These are phyloP conservation scores for Eulemur albifrons DNA, from an alignment of 2,797 vertebrate genomes.

Conservation along the genomic window DNA sequence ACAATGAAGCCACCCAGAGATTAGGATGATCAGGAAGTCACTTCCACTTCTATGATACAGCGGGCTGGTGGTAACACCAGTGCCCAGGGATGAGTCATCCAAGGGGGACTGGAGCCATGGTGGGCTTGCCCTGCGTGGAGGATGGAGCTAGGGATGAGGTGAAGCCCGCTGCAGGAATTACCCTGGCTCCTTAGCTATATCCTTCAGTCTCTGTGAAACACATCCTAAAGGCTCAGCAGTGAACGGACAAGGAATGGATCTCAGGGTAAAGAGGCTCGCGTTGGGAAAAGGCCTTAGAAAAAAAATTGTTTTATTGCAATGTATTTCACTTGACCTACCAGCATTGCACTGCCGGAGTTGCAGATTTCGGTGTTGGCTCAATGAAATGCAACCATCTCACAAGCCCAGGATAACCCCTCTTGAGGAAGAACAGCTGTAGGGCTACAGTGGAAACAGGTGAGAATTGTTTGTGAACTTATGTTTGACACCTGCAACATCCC, in stretches of 20 bases:
- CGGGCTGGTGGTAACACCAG: not conserved
- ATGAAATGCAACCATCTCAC: not conserved
- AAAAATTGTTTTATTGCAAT: not conserved
- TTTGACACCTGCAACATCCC: not conserved
- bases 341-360: fast-evolving
- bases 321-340: not conserved
- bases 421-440: not conserved
- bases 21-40: not conserved
- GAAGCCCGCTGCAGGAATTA: not conserved
- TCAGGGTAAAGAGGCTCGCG: not conserved
- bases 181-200: not conserved
- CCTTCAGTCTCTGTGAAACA: not conserved
- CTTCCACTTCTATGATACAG: fast-evolving
- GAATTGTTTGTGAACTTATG: not conserved
- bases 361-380: not conserved
- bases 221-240: not conserved
- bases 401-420: not conserved
- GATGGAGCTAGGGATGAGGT: not conserved
- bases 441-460: not conserved
- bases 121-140: not conserved
- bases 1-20: not conserved
- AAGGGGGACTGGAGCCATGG: not conserved
- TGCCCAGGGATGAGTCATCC: not conserved
- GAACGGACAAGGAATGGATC: not conserved
- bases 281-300: not conserved